Evolutionary conservation across 2,888 invertebrate genomes (phyloP).

Genomic region (Cancer borealis): DNA sequence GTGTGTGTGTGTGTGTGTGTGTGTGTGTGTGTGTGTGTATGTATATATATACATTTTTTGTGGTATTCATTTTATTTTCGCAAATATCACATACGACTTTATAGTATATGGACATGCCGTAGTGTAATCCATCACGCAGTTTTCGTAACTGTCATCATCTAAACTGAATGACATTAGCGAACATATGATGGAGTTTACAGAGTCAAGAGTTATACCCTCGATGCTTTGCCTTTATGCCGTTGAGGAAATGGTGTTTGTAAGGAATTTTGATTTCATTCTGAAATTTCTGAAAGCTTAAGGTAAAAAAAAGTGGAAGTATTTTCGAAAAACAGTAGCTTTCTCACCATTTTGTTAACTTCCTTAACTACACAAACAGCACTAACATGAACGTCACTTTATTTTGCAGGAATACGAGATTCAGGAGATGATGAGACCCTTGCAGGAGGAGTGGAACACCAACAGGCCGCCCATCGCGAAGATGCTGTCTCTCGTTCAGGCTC

Average conservation of each 20-base stretch:
- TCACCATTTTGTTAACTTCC: neutral
- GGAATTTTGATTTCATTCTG: neutral
- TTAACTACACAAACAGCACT: neutral
- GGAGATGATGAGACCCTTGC: conserved; percentile 58
- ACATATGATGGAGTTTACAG: neutral
- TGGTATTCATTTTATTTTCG: neutral
- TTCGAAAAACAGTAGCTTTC: neutral
- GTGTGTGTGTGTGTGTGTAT: neutral
- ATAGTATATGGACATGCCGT: neutral
- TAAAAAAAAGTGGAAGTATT: neutral
- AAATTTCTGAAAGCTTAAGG: neutral
- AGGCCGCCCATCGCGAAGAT: conserved; percentile 50
- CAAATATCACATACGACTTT: neutral
- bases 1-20: too few relatives aligned
- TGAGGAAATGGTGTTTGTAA: neutral
- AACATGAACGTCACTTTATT: neutral
- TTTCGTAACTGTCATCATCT: neutral
- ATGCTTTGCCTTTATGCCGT: neutral
- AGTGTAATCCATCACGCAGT: neutral
- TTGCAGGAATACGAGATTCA: conserved; percentile 57
- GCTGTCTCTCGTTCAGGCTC: conserved; percentile 66
- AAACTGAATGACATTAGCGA: neutral
- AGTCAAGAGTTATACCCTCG: neutral
- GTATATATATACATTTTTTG: neutral
- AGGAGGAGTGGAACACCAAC: conserved; percentile 59